Evolutionary conservation across 2,113 vertebrate species (phyloP).

Genomic region (Paralichthys olivaceus): DNA sequence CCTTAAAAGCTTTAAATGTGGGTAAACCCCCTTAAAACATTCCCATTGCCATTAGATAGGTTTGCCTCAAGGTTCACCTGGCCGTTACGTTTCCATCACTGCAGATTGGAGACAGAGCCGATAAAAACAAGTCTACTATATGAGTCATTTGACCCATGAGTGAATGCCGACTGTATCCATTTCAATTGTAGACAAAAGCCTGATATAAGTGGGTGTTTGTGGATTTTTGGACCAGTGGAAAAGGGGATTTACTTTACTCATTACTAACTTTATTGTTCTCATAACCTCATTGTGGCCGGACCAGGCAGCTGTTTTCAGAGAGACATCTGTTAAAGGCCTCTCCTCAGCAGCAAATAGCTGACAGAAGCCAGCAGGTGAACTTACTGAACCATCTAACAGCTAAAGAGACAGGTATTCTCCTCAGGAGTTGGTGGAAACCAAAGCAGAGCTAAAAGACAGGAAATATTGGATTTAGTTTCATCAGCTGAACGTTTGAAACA

Average conservation of each 20-base stretch:
- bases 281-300: neutral
- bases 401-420: neutral
- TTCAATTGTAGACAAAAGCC: too few relatives aligned
- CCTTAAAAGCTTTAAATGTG: too few relatives aligned
- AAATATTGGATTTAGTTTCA: neutral
- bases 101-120: too few relatives aligned
- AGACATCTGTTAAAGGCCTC: neutral
- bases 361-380: neutral
- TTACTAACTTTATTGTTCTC: neutral
- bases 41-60: too few relatives aligned
- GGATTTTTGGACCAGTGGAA: too few relatives aligned
- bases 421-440: neutral
- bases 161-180: too few relatives aligned
- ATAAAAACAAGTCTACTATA: too few relatives aligned
- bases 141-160: too few relatives aligned
- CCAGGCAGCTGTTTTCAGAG: neutral
- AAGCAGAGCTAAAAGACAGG: neutral
- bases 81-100: too few relatives aligned
- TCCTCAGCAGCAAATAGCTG: neutral
- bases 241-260: neutral
- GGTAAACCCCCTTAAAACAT: too few relatives aligned
- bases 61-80: too few relatives aligned
- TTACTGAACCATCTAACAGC: neutral
- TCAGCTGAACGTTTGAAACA: neutral
- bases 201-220: too few relatives aligned